Base-by-base conservation (phyloP, 2,888 invertebrate species). In the Drosophila pullipes region DNA sequence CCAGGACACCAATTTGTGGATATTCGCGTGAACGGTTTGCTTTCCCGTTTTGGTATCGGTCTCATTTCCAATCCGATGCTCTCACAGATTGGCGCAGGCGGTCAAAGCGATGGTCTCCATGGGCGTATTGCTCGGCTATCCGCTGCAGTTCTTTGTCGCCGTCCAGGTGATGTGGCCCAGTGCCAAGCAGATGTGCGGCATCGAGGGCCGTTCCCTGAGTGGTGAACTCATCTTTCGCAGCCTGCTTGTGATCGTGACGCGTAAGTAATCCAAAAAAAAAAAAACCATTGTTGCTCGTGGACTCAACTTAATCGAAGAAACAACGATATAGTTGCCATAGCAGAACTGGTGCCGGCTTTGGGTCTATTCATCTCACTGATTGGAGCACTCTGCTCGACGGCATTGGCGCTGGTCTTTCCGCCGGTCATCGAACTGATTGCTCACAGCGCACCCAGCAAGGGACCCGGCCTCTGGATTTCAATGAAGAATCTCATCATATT, bases 141-240 rank as follows among this genome's bases (percentile, higher is more conserved):
- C 98, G 0, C 95, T 99, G 28, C 99, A 99, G 94, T 97, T 99
- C 92, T 99, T 98, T 93, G 98, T 99, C 49, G 98, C 99, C 0
- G 95, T 98, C 53, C 96, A 96, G 66, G 97, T 99, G 70, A 96
- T 98, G 85, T 98, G 97, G 97, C 98, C 98, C 0, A 93, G 94
- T 39, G 93, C 97, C 35, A 92, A 93, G 63, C 92, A 94, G 60
- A 93, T 94, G 81, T 94, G 95, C 57, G 95, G 95, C 41, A 94
- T 95, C 76, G 94, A 94, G 55, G 94, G 92, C 10, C 88, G 94
- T 84, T 95, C 95, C 0, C 93, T 95, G 0, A 84, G 94, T 35
- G 94, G 95, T 25, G 97, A 98, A 93, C 95, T 96, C 31, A 88
- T 94, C 7, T 97, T 97, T 90, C 95, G 98, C 68, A 95, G 96